Evolutionary conservation across 2,113 vertebrate genomes (phyloP), one percentile per base, ranked within the genome.

Genomic region (Syrmaticus mikado): DNA sequence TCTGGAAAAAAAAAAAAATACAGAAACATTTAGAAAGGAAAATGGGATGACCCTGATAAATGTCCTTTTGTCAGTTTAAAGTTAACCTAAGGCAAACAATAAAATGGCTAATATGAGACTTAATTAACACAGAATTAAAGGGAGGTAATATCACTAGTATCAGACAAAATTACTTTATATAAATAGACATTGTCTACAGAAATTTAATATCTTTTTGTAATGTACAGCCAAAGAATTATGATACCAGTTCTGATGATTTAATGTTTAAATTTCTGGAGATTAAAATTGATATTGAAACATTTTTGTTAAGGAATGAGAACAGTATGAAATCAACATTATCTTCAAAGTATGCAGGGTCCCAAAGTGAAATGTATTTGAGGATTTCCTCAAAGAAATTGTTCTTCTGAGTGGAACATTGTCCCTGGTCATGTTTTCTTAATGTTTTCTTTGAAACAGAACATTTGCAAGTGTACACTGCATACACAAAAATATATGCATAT

Each of bases 81-180:
- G 50, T 90, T 88, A 75, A 95, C 74, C 81, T 81, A 88, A 93
- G 91, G 86, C 68, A 92, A 93, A 94, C 46, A 86, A 72, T 94
- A 93, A 89, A 95, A 89, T 78, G 24, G 4, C 16, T 89, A 55
- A 89, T 86, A 78, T 60, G 34, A 75, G 70, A 52, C 90, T 89
- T 90, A 95, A 93, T 92, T 96, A 89, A 89, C 62, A 86, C 20
- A 87, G 65, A 94, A 82, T 72, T 87, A 86, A 91, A 87, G 30
- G 57, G 64, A 84, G 62, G 71, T 64, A 78, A 90, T 86, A 81
- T 84, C 78, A 83, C 65, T 83, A 85, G 84, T 87, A 89, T 77
- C 1, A 87, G 58, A 86, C 71, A 82, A 91, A 93, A 87, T 32
- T 71, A 32, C 5, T 89, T 92, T 92, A 84, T 93, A 82, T 92